Percentiles rank a stretch among this genome's conserved stretches.
phyloP scores from a whole-genome alignment of 2,888 invertebrate species.

The Acholoe squamosa region DNA sequence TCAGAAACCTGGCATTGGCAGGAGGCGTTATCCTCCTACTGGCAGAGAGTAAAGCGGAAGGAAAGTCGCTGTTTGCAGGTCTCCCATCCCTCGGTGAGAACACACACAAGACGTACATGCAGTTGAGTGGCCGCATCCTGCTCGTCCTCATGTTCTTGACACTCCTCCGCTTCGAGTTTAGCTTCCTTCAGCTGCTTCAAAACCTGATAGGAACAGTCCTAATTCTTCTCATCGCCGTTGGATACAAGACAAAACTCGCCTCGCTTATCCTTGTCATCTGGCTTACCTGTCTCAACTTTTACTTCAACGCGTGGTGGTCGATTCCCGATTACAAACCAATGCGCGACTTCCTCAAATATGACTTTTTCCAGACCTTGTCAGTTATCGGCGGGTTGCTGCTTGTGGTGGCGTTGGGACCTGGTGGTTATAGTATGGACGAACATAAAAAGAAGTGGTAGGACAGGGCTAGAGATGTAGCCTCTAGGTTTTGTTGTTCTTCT shows the following conservation, averaged over 20 bases:
- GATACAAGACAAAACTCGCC: conserved; percentile 99
- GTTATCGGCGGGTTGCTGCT: conserved; percentile 99
- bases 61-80: conserved; percentile 97
- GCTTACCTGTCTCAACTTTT: conserved; percentile 94
- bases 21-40: conserved; percentile 97
- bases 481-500: background rate
- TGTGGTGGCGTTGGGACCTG: conserved; percentile 99
- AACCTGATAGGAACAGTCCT: conserved; percentile 96
- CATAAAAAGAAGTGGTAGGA: conserved; percentile 98
- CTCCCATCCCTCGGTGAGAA: conserved; percentile 87
- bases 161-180: conserved; percentile 95
- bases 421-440: conserved; percentile 97
- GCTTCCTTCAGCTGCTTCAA: conserved; percentile 92
- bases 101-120: conserved; percentile 96
- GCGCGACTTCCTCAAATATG: conserved; percentile 99
- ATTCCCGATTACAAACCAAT: conserved; percentile 97
- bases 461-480: background rate
- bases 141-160: conserved; percentile 99
- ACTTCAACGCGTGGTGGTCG: conserved; percentile 99
- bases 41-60: conserved; percentile 97
- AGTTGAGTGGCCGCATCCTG: conserved; percentile 96
- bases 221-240: conserved; percentile 97
- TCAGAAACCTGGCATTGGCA: conserved; percentile 95
- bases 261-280: conserved; percentile 96
- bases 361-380: conserved; percentile 98